Percentiles rank a stretch among this genome's conserved stretches.
These are phyloP conservation scores for Trissolcus brochymenae DNA, from an alignment of 2,888 invertebrate genomes.

Conservation along the genomic window DNA sequence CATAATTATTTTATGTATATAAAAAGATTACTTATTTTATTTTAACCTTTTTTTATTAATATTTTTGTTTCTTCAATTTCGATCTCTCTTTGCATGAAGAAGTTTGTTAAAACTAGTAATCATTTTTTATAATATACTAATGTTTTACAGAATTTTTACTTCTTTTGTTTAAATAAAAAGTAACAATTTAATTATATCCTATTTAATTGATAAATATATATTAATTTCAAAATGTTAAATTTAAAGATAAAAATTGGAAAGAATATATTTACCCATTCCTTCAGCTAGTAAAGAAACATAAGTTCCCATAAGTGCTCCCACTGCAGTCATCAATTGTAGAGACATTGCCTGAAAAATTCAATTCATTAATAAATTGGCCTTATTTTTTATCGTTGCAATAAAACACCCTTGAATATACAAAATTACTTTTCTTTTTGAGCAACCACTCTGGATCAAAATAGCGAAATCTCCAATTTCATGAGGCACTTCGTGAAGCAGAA, in stretches of 20 bases:
- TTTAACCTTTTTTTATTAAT: too few species aligned
- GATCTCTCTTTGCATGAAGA: too few species aligned
- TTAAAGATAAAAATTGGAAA: neutral
- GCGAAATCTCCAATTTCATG: constrained; percentile 99
- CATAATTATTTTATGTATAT: neutral
- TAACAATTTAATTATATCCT: too few species aligned
- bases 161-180: too few species aligned
- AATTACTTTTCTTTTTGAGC: constrained; percentile 87
- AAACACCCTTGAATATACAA: neutral
- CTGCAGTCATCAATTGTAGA: constrained; percentile 94
- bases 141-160: too few species aligned
- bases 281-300: constrained; percentile 90
- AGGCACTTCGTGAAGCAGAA: constrained; percentile 98
- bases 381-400: neutral
- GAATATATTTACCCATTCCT: constrained; percentile 78
- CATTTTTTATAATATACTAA: too few species aligned
- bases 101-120: too few species aligned
- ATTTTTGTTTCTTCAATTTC: too few species aligned
- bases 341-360: constrained; percentile 85
- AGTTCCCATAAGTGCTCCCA: constrained; percentile 96
- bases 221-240: constrained; percentile 8
- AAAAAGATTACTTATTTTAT: too few species aligned
- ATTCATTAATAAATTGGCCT: neutral
- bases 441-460: constrained; percentile 97
- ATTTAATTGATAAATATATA: neutral